These are phyloP conservation scores for Poeciliopsis turneri DNA, from an alignment of 2,797 vertebrate species.

Conservation along the genomic window DNA sequence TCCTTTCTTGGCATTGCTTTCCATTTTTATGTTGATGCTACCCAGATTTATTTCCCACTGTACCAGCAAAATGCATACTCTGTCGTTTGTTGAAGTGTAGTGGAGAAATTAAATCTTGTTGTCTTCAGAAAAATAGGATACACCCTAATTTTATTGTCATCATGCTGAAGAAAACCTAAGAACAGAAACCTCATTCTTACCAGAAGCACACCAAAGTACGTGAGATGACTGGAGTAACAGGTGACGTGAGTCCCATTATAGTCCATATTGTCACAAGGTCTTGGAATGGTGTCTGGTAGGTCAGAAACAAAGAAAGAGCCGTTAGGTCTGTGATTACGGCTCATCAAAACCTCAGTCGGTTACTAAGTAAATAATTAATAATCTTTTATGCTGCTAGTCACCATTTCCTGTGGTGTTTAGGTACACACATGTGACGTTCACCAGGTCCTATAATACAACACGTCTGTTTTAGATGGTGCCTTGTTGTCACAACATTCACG, in stretches of 20 bases:
- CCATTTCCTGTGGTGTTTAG: constrained; percentile 21
- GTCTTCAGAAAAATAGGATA: no score
- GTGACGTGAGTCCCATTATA: constrained; percentile 4
- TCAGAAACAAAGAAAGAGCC: neutral
- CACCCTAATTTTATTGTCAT: neutral
- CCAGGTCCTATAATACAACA: constrained; percentile 32
- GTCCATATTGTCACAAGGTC: neutral
- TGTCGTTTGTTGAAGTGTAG: no score
- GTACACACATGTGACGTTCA: constrained; percentile 43
- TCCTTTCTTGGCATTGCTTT: no score
- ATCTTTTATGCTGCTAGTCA: constrained; percentile 2
- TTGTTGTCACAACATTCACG: neutral
- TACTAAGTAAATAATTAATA: fast-evolving
- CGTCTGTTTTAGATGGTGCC: neutral
- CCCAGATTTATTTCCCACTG: no score
- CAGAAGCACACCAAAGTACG: constrained; percentile 65
- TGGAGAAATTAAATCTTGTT: no score
- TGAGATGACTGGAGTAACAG: constrained; percentile 67
- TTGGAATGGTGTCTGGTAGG: constrained; percentile 30
- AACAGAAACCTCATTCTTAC: constrained; percentile 33
- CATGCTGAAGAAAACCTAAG: neutral
- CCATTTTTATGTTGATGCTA: no score
- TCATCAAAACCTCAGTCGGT: neutral
- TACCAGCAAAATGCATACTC: no score
- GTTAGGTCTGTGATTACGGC: neutral